phyloP scores from a whole-genome alignment of 2,797 vertebrate species.

The Cynopterus sphinx region DNA sequence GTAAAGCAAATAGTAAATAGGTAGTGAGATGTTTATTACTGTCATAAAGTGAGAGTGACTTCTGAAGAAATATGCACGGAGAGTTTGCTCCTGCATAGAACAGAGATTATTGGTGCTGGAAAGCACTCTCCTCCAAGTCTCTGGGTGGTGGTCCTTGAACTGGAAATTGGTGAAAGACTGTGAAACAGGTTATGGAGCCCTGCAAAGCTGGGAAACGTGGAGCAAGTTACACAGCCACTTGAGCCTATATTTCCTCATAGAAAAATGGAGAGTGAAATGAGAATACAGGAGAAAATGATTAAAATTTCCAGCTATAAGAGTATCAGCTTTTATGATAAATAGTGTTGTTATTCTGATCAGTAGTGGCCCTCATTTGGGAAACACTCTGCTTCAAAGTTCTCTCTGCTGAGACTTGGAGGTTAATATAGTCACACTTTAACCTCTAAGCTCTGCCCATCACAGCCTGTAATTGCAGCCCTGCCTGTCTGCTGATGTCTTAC shows the following conservation, averaged over 20 bases:
- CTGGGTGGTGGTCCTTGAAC: neutral
- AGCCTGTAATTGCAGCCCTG: neutral
- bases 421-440: rapidly evolving
- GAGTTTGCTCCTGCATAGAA: neutral
- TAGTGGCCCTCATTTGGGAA: neutral
- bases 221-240: no score
- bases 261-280: neutral
- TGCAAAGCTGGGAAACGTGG: neutral
- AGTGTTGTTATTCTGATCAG: neutral
- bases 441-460: neutral
- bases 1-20: neutral
- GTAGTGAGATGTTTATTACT: neutral
- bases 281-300: neutral
- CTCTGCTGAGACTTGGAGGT: neutral
- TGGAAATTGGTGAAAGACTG: neutral
- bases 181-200: neutral
- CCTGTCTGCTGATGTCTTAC: neutral
- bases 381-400: neutral
- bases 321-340: neutral
- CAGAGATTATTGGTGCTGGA: neutral
- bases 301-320: no score
- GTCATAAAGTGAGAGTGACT: neutral
- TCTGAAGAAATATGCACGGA: neutral
- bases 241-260: neutral
- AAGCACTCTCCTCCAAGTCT: neutral